Evolutionary conservation across 2,113 vertebrate species (phyloP).

Genomic region (Castor canadensis): DNA sequence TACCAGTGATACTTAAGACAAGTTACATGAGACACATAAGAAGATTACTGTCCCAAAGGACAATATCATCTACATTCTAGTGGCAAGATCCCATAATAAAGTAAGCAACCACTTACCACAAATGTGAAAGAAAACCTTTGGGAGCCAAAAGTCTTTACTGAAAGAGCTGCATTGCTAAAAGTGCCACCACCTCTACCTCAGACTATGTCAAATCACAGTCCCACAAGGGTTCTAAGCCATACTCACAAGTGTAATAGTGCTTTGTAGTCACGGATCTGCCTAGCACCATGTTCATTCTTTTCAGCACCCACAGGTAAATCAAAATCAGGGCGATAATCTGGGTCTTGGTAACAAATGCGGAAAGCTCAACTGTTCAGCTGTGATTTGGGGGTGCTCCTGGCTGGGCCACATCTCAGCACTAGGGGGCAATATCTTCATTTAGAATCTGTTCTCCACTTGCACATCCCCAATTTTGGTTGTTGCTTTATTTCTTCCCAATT

Average conservation of each 20-base stretch:
- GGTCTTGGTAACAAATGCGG: background rate
- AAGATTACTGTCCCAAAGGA: background rate
- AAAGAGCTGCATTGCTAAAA: background rate
- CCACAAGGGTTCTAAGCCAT: background rate
- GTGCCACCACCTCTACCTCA: background rate
- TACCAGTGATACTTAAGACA: background rate
- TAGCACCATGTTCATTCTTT: background rate
- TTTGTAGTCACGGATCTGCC: background rate
- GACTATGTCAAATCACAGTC: background rate
- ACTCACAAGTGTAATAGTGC: background rate
- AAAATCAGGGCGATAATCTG: background rate
- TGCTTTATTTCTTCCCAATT: background rate
- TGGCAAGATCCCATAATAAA: background rate
- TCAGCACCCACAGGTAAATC: background rate
- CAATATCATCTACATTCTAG: background rate
- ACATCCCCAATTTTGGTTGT: too few species aligned
- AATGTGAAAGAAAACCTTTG: background rate
- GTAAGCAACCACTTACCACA: background rate
- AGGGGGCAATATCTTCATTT: slow-evolving; percentile 38
- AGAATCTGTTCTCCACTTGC: background rate
- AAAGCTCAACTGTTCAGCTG: background rate
- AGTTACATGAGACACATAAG: background rate
- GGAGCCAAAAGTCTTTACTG: background rate
- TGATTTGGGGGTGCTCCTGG: background rate
- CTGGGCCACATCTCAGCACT: background rate